Evolutionary conservation across 2,113 vertebrate species (phyloP).

Genomic region (Rostratula benghalensis): DNA sequence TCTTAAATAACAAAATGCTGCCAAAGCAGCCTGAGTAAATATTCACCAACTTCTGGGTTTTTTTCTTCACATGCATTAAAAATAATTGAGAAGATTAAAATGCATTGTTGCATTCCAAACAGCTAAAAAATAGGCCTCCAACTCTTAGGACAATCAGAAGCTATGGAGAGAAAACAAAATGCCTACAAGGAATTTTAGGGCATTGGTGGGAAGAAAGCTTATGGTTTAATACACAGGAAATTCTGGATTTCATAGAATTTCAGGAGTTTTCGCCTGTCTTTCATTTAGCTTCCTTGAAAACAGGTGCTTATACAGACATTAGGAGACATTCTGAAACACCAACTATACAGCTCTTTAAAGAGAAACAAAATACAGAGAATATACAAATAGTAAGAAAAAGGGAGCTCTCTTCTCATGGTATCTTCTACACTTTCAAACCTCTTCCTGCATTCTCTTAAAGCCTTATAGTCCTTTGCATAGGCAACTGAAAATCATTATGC

Average conservation of each 20-base stretch:
- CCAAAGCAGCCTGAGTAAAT: conserved; percentile 21
- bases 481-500: background rate
- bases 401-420: background rate
- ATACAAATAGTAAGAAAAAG: background rate
- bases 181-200: background rate
- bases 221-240: background rate
- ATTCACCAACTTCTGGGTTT: background rate
- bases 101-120: background rate
- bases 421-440: background rate
- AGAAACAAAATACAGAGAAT: background rate
- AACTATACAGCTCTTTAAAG: background rate
- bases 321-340: background rate
- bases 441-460: background rate
- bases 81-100: conserved; percentile 24
- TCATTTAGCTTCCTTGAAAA: background rate
- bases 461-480: background rate
- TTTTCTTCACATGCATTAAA: background rate
- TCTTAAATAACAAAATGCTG: conserved; percentile 31
- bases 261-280: background rate
- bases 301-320: background rate
- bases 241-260: background rate
- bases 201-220: background rate
- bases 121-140: background rate
- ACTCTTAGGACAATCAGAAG: background rate
- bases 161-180: background rate